These are phyloP conservation scores for Nesoenas mayeri DNA, from an alignment of 2,113 vertebrate species.

Conservation along the genomic window DNA sequence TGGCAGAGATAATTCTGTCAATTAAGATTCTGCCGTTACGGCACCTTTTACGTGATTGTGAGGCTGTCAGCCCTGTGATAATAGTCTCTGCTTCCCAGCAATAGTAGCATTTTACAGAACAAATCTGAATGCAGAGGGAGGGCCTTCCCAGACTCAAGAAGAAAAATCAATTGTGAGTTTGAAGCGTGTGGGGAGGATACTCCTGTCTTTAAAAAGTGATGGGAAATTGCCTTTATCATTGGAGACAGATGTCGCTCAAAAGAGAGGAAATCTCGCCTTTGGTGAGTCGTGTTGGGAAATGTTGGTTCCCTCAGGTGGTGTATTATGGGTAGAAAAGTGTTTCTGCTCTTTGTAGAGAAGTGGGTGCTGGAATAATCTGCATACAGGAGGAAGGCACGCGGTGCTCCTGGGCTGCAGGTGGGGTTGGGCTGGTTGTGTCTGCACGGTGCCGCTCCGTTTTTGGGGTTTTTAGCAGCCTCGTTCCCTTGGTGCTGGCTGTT, in stretches of 20 bases:
- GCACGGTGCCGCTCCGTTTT: background rate
- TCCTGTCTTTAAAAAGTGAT: background rate
- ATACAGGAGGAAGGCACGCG: background rate
- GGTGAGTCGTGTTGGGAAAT: background rate
- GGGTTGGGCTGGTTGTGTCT: background rate
- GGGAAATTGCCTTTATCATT: background rate
- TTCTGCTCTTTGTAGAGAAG: background rate
- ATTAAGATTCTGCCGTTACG: background rate
- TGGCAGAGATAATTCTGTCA: constrained; percentile 7
- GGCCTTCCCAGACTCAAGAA: background rate
- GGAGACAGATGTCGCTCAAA: background rate
- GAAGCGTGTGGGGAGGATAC: background rate
- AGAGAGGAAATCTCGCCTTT: background rate
- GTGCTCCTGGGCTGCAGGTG: background rate
- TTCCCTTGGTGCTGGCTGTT: background rate
- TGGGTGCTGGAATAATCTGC: background rate
- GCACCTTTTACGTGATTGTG: background rate
- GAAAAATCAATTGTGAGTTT: background rate
- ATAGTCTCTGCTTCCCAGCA: background rate
- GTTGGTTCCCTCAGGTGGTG: background rate
- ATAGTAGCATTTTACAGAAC: constrained; percentile 7
- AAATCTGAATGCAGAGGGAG: constrained; percentile 7
- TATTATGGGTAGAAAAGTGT: background rate
- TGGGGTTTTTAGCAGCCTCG: background rate
- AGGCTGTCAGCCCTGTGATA: background rate